A percentile compares a stretch with the other conserved stretches of the same genome.
These are phyloP conservation scores for Notamacropus eugenii DNA, from an alignment of 2,797 vertebrate genomes.

Conservation along the genomic window DNA sequence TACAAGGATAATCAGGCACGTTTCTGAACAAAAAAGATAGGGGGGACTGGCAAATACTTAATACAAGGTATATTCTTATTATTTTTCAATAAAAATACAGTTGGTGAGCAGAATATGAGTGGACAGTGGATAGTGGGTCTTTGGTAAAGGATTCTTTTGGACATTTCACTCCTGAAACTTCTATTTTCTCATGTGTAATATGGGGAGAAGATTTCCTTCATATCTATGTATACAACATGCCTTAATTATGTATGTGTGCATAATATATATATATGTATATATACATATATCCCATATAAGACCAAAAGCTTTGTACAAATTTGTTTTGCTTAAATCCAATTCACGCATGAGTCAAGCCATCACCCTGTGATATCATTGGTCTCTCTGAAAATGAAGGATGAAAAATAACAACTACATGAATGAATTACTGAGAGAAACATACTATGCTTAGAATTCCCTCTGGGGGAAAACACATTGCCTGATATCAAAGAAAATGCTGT, in stretches of 20 bases:
- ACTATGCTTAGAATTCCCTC: not conserved
- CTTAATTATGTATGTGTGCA: not conserved
- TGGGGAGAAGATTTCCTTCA: not conserved
- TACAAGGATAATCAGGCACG: not conserved
- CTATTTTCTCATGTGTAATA: not conserved
- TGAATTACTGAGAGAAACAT: conserved; percentile 39
- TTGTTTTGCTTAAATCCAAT: too few relatives aligned
- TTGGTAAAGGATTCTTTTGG: conserved; percentile 4
- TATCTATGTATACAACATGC: not conserved
- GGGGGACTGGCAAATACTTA: not conserved
- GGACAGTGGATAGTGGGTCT: not conserved
- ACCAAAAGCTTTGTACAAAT: too few relatives aligned
- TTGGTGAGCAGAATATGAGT: not conserved
- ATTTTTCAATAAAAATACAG: not conserved
- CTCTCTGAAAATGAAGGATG: too few relatives aligned
- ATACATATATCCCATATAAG: not conserved
- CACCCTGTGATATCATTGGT: too few relatives aligned
- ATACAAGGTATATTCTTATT: not conserved
- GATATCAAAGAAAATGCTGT: conserved; percentile 6
- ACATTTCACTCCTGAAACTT: not conserved
- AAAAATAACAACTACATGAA: too few relatives aligned
- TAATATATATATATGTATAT: not conserved
- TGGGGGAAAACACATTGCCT: not conserved
- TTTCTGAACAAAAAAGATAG: not conserved
- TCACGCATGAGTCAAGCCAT: too few relatives aligned